phyloP scores from a whole-genome alignment of 2,797 vertebrate genomes.

The Rhincodon typus region DNA sequence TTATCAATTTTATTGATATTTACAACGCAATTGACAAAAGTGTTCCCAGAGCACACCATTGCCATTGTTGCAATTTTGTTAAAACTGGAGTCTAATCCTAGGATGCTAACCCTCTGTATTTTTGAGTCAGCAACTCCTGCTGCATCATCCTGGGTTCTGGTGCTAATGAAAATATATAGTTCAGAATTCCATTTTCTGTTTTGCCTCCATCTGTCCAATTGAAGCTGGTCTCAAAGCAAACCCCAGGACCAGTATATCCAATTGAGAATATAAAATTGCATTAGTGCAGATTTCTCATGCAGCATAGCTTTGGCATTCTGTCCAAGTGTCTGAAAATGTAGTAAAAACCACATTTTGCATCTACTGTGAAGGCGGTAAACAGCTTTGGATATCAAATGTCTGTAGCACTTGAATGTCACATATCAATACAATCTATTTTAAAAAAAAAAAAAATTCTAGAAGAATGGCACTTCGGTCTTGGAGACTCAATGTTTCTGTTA shows the following conservation, averaged over 20 bases:
- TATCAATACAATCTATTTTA: too few relatives aligned
- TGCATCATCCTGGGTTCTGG: background rate
- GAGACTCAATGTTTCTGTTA: background rate
- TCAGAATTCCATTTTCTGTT: background rate
- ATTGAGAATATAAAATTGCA: background rate
- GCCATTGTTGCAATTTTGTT: background rate
- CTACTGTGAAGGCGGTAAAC: background rate
- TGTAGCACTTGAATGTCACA: background rate
- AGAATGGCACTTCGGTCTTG: background rate
- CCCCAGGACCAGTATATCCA: background rate
- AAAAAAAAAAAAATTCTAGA: background rate
- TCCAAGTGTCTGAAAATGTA: background rate
- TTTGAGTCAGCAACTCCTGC: background rate
- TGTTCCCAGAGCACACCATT: background rate
- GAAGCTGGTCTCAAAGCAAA: background rate
- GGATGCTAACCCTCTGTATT: background rate
- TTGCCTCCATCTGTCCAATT: background rate
- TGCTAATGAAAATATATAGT: background rate
- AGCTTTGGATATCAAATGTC: constrained; percentile 11
- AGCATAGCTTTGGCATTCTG: background rate
- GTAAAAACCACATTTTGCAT: background rate
- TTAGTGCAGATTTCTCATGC: background rate
- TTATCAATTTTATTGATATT: background rate
- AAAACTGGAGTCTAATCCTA: too few relatives aligned
- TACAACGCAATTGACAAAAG: background rate